Base-by-base conservation (phyloP, 2,888 invertebrate genomes). In the Timandra comae region DNA sequence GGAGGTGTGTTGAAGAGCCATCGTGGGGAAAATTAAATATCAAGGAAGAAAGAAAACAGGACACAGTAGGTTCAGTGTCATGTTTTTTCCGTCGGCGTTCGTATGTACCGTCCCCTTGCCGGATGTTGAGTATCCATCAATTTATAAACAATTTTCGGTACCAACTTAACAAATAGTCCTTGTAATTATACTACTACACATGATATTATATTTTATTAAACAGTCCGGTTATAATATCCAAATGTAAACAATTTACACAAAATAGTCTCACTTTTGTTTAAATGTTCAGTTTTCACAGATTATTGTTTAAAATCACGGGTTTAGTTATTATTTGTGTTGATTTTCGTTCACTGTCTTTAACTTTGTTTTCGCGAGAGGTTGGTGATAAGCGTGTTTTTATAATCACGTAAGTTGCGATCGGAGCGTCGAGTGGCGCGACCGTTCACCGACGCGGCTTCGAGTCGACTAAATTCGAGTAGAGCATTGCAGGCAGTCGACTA, bases 81-180 rank as follows among this genome's bases (percentile, higher is more conserved):
- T 85, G 84, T 84, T 85, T 84, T 82, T 77, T 79, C 81, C 82
- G 80, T 72, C 77, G 81, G 80, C 65, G 73, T 77, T 73, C 65
- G 78, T 76, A 61, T 71, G 66, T 61, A 67, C 56, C 61, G 73
- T 78, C 77, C 80, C 74, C 74, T 77, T 68, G 69, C 74, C 74
- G 77, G 77, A 82, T 75, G 75, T 70, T 64, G 64, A 76, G 75
- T 71, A 82, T 84, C 85, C 85, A 85, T 85, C 78, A 85, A 85
- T 80, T 81, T 72, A 77, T 62, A 53, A 69, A 70, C 61, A 70
- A 64, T 68, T 72, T 72, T 71, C 53, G 60, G 56, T 46, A 43
- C 66, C 60, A 67, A 68, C 74, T 73, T 55, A 76, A 65, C 56
- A 63, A 54, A 67, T 61, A 65, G 69, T 80, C 67, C 75, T 76